Percentiles rank a stretch among this genome's conserved stretches.
Evolutionary conservation across 2,113 vertebrate genomes (phyloP).

Genomic region (Phainopepla nitens): DNA sequence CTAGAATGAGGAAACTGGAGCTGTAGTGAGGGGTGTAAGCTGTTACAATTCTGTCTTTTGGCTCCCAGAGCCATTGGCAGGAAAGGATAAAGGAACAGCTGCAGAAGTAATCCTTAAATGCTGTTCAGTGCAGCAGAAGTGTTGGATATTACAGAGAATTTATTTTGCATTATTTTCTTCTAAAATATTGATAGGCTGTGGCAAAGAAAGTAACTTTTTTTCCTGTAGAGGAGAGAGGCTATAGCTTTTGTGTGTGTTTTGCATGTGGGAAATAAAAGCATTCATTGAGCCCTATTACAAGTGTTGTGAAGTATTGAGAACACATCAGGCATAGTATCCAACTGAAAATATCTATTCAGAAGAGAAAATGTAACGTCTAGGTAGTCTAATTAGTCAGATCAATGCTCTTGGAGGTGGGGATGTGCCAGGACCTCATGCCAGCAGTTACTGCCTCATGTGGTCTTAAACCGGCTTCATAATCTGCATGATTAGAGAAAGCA

Average conservation of each 20-base stretch:
- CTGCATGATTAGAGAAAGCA: neutral
- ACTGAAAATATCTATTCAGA: neutral
- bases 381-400: slow-evolving; percentile 73
- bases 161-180: neutral
- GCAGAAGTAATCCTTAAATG: neutral
- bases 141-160: neutral
- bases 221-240: neutral
- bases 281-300: neutral
- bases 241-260: neutral
- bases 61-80: neutral
- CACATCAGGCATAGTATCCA: neutral
- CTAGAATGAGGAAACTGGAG: neutral
- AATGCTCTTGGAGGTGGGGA: slow-evolving; percentile 68
- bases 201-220: neutral
- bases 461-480: slow-evolving; percentile 73
- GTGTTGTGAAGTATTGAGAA: neutral
- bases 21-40: neutral
- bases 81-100: neutral
- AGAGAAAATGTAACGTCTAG: slow-evolving; percentile 7
- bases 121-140: neutral
- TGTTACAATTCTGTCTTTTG: neutral
- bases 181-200: neutral
- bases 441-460: slow-evolving; percentile 61
- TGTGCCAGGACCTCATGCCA: slow-evolving; percentile 63
- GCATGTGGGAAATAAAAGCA: neutral